Evolutionary conservation across 2,113 vertebrate genomes (phyloP), one percentile per base, ranked within the genome.

Genomic region (Naja naja): DNA sequence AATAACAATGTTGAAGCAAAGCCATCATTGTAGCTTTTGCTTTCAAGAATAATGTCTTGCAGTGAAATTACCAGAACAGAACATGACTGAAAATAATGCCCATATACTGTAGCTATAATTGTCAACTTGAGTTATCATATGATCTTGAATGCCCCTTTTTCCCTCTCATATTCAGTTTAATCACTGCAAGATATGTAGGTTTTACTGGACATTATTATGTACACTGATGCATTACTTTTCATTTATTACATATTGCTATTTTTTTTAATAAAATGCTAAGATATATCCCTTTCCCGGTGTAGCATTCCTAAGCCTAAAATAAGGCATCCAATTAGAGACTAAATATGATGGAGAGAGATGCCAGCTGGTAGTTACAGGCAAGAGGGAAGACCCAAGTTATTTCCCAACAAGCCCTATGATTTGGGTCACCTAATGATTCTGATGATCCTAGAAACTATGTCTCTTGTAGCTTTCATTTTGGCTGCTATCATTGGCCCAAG

Each of bases 401-500:
- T 91, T 87, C 91, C 11, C 54, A 91, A 54, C 74, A 30, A 74
- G n/a, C 22, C 49, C 27, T 25, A 58, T 49, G 25, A 4, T 43
- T 81, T 43, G 34, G 39, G 18, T 22, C 7, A 43, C 18, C 49
- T 87, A 85, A 43, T 22, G n/a, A 47, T 0, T 5, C 2, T 56
- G 89, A 85, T 47, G 10, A 90, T 69, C 89, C 87, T 85, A 47
- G 49, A 6, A 0, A 0, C 20, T 34, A 3, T 25, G 23, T 0
- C 85, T 92, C 0, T 0, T 69, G 34, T 2, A 1, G 25, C 34
- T 0, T 89, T 90, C 0, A 0, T 89, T 53, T 1, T 2, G 55
- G 2, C 87, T 89, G 22, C 58, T 60, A 12, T 34, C 20, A 58
- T 4, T 56, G 12, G 18, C 55, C 49, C 43, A 49, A 91, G 27